A percentile compares a stretch with the other conserved stretches of the same genome.
Conservation (phyloP, 2,113 vertebrate genomes). For the Thomomys bottae region DNA sequence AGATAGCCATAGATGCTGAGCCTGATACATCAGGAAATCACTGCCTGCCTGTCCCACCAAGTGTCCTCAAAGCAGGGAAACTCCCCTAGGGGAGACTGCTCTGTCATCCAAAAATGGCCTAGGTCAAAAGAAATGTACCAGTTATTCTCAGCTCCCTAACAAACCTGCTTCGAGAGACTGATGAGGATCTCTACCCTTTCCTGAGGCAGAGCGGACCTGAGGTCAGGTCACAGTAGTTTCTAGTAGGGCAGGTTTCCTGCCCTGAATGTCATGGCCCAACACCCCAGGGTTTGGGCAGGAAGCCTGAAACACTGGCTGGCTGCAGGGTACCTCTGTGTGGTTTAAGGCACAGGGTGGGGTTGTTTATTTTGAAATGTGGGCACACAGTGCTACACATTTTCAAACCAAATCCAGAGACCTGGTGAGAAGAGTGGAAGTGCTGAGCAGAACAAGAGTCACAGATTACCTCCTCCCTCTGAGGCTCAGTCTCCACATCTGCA, state of each 20-base stretch:
- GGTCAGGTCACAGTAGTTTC: background rate
- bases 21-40: background rate
- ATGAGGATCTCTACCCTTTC: too few species aligned
- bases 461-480: background rate
- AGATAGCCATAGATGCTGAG: background rate
- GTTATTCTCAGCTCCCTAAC: background rate
- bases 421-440: background rate
- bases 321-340: background rate
- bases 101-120: background rate
- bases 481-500: background rate
- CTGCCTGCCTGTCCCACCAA: background rate
- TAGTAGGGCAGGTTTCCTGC: background rate
- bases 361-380: background rate
- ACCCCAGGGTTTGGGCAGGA: background rate
- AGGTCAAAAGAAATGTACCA: too few species aligned
- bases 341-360: background rate
- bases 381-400: background rate
- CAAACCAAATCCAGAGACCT: background rate
- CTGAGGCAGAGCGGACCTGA: too few species aligned
- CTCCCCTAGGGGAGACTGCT: background rate
- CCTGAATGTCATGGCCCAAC: background rate
- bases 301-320: background rate
- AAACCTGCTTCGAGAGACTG: background rate
- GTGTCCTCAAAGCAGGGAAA: background rate
- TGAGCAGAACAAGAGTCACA: too few species aligned